phyloP scores from a whole-genome alignment of 1,140 invertebrate genomes.

The Pseudobourletiella spinata region DNA sequence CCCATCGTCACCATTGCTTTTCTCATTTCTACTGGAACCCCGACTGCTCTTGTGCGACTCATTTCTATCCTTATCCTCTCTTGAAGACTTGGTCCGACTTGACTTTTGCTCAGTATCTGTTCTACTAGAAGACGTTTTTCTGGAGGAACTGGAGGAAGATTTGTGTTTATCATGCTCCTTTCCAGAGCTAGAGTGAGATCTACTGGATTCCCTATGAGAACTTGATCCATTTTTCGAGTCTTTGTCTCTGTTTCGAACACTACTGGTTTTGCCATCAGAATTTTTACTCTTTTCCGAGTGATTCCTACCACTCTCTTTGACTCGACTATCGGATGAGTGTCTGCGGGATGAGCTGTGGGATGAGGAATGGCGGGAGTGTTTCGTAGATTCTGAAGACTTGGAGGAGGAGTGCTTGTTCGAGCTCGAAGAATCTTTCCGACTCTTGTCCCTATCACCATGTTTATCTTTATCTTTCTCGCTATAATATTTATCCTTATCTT shows the following conservation, averaged over 20 bases:
- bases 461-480: neutral
- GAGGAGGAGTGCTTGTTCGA: neutral
- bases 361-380: neutral
- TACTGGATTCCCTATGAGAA: neutral
- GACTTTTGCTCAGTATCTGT: neutral
- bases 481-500: slow-evolving; percentile 5
- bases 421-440: neutral
- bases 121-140: neutral
- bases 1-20: too few species aligned
- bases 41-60: too few species aligned
- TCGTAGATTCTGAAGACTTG: too few species aligned
- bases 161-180: neutral
- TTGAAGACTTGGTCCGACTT: neutral
- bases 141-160: neutral
- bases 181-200: neutral
- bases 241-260: neutral
- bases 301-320: neutral
- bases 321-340: neutral
- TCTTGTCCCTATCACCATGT: slow-evolving; percentile 5
- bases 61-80: neutral
- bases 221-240: neutral
- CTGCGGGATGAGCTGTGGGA: neutral
- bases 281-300: neutral
- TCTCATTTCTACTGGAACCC: neutral
- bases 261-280: neutral